Conservation (phyloP, 2,888 invertebrate species). For the Melanotus villosus region DNA sequence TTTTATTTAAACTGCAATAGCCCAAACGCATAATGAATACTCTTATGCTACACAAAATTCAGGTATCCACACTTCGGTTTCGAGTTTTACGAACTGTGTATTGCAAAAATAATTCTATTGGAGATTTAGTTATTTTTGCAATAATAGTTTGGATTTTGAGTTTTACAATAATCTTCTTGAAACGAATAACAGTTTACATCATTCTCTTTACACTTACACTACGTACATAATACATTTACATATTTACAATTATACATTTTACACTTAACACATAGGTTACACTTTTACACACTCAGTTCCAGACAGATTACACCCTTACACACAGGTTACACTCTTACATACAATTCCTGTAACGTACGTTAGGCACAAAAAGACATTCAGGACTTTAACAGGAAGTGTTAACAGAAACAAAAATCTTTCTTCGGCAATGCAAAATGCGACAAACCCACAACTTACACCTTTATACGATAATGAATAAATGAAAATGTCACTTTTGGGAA, state of each 20-base stretch:
- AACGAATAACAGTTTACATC: conserved; percentile 27
- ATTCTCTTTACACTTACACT: conserved; percentile 3
- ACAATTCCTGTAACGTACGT: conserved; percentile 1
- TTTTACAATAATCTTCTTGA: conserved; percentile 34
- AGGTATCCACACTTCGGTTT: conserved; percentile 67
- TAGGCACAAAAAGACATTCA: background rate
- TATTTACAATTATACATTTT: too few relatives aligned
- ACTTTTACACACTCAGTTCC: too few relatives aligned
- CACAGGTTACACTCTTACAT: background rate
- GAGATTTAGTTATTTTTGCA: conserved; percentile 21
- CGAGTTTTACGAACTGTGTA: conserved; percentile 53
- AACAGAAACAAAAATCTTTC: conserved; percentile 22
- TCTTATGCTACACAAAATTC: conserved; percentile 67
- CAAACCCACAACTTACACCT: conserved; percentile 14
- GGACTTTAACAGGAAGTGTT: conserved; percentile 14
- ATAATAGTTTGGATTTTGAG: conserved; percentile 25
- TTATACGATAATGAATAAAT: conserved; percentile 6
- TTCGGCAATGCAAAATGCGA: conserved; percentile 25
- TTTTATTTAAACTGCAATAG: conserved; percentile 64
- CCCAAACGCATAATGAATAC: conserved; percentile 66
- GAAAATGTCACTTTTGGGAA: conserved; percentile 50
- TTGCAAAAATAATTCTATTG: conserved; percentile 12
- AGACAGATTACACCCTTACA: too few relatives aligned
- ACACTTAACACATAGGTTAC: too few relatives aligned
- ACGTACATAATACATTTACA: conserved; percentile 23